These are phyloP conservation scores for Trissolcus japonicus DNA, from an alignment of 2,888 invertebrate genomes.

Conservation along the genomic window DNA sequence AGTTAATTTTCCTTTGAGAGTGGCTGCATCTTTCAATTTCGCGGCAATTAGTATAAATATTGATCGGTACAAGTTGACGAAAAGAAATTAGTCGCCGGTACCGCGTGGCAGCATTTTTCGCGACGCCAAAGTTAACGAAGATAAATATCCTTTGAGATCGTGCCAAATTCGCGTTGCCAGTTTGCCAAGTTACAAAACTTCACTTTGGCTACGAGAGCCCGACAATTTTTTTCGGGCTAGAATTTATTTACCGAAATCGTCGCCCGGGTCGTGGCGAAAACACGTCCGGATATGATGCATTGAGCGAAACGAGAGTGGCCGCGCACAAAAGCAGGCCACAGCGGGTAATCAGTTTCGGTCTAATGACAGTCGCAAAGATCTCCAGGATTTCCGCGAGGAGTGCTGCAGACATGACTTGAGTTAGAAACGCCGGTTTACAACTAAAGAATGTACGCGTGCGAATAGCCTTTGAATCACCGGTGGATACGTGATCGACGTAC, in stretches of 20 bases:
- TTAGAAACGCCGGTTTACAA: conserved; percentile 43
- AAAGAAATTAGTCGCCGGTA: conserved; percentile 49
- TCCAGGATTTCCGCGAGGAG: conserved; percentile 53
- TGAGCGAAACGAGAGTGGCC: conserved; percentile 19
- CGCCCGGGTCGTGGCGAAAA: conserved; percentile 19
- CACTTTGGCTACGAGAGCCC: conserved; percentile 31
- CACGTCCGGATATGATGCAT: conserved; percentile 32
- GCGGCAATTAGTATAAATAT: conserved; percentile 47
- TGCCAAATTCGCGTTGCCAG: conserved; percentile 43
- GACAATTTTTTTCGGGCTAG: conserved; percentile 30
- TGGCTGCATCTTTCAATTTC: conserved; percentile 31
- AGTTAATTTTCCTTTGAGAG: too few species aligned
- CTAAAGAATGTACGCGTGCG: conserved; percentile 46
- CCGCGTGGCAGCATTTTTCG: conserved; percentile 39
- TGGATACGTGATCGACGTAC: conserved; percentile 52
- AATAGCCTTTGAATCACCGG: conserved; percentile 53
- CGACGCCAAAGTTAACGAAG: conserved; percentile 50
- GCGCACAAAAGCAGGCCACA: conserved; percentile 24
- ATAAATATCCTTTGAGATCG: conserved; percentile 50
- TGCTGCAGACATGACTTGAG: conserved; percentile 50
- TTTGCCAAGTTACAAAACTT: conserved; percentile 49
- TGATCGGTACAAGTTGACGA: conserved; percentile 32
- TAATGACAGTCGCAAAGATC: conserved; percentile 57
- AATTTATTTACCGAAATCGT: conserved; percentile 42
- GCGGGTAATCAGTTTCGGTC: conserved; percentile 57